Evolutionary conservation across 2,888 invertebrate species (phyloP), one percentile per base, ranked within the genome.

Genomic region (Choreutis nemorana): DNA sequence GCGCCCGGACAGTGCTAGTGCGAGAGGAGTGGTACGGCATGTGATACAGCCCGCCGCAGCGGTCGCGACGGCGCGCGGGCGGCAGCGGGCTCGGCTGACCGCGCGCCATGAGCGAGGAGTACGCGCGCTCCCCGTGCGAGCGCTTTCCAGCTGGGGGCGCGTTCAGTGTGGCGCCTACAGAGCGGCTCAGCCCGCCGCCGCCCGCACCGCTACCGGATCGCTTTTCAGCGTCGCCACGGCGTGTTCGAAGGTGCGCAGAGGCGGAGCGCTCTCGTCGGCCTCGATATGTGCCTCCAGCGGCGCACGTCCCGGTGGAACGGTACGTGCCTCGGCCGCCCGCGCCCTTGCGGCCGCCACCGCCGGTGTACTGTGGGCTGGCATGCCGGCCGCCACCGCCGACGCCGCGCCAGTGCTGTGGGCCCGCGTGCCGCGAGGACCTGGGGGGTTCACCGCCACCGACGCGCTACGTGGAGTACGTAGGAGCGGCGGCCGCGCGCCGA

Each of bases 221-320:
- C 45, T 67, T 72, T 55, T 64, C 80, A 78, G 81, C 82, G 39
- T 82, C 56, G 55, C 83, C 58, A 70, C 82, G 61, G 80, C 84
- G 64, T 70, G 84, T 60, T 72, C 78, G 86, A 49, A 85, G 87
- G 47, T 80, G 86, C 36, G 84, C 86, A 36, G 84, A 87, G 31
- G 83, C 84, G 39, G 86, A 85, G 39, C 87, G 87, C 53, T 83
- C 85, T 45, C 65, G 75, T 44, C 60, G 75, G 37, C 85, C 62
- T 61, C 77, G 86, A 43, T 86, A 87, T 47, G 81, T 86, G 40
- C 85, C 87, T 11, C 85, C 87, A 4, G 84, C 86, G 36, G 86
- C 86, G 9, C 87, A 87, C 61, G 84, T 86, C 48, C 87, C 87
- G 9, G 85, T 87, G 41, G 87, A 87, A 67, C 82, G 87, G 45